phyloP scores from a whole-genome alignment of 1,140 invertebrate species.

The Aphelenchoides fujianensis region DNA sequence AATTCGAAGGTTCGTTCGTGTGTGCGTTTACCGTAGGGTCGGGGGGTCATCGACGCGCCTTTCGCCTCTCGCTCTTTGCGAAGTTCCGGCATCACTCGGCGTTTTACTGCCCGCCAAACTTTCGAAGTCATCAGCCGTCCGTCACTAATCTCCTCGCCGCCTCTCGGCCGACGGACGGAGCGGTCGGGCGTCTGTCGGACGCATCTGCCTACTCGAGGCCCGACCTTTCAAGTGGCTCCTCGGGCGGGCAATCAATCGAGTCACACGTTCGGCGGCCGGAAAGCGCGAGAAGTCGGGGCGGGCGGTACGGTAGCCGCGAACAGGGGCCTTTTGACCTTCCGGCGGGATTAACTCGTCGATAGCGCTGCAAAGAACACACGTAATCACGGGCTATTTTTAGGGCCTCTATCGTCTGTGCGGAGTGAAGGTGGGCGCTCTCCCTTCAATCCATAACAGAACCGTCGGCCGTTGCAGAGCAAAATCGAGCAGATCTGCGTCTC shows the following conservation, averaged over 20 bases:
- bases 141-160: not conserved
- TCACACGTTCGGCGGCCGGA: no score
- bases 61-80: not conserved
- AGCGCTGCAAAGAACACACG: not conserved
- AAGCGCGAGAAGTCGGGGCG: no score
- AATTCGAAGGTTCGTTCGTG: slow-evolving; percentile 46
- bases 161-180: not conserved
- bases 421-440: no score
- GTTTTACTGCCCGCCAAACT: not conserved
- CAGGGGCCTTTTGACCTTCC: not conserved
- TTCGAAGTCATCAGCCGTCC: not conserved
- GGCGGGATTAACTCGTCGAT: not conserved
- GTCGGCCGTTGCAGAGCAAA: no score
- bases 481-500: slow-evolving; percentile 60
- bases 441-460: no score
- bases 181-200: not conserved
- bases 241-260: not conserved
- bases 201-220: not conserved
- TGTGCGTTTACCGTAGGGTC: slow-evolving; percentile 1
- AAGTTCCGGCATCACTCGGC: not conserved
- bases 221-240: not conserved
- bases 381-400: no score
- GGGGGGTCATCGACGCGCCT: slow-evolving; percentile 7
- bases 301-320: not conserved
- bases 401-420: slow-evolving; percentile 61